These are phyloP conservation scores for Poecilus cupreus DNA, from an alignment of 2,888 invertebrate genomes.

Conservation along the genomic window DNA sequence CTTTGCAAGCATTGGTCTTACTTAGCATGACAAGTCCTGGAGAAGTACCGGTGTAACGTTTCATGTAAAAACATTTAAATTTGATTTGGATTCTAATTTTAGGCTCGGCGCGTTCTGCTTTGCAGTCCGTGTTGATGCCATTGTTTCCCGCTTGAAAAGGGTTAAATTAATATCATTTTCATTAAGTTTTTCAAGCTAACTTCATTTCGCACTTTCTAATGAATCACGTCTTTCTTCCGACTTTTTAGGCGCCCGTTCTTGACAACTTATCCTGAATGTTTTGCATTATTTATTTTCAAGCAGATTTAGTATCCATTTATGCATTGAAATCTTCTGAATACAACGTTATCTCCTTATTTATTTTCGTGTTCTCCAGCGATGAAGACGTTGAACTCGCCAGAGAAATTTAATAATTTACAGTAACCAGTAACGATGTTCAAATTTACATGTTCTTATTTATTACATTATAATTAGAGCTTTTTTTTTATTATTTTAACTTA, in stretches of 20 bases:
- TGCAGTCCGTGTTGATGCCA: slow-evolving; percentile 23
- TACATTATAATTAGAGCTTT: too few species aligned
- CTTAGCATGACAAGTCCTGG: not conserved
- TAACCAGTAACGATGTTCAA: not conserved
- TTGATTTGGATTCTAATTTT: slow-evolving; percentile 46
- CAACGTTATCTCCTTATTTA: slow-evolving; percentile 22
- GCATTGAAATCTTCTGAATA: slow-evolving; percentile 7
- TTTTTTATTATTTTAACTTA: too few species aligned
- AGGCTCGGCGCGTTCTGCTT: not conserved
- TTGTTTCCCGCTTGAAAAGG: slow-evolving; percentile 44
- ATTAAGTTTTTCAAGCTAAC: slow-evolving; percentile 49
- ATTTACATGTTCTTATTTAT: too few species aligned
- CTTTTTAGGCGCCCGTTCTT: slow-evolving; percentile 32
- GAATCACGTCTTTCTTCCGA: slow-evolving; percentile 28
- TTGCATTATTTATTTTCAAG: slow-evolving; percentile 38
- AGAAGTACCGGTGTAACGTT: slow-evolving; percentile 24
- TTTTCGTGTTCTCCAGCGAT: not conserved
- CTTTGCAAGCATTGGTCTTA: not conserved
- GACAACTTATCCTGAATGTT: slow-evolving; percentile 34
- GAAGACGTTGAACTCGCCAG: not conserved
- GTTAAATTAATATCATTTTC: slow-evolving; percentile 52
- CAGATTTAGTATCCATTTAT: slow-evolving; percentile 26
- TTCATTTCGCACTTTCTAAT: slow-evolving; percentile 40
- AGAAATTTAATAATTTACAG: not conserved
- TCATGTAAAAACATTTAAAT: slow-evolving; percentile 44